Evolutionary conservation across 2,113 vertebrate species (phyloP), one percentile per base, ranked within the genome.

Genomic region (Dolichotis patagonum): DNA sequence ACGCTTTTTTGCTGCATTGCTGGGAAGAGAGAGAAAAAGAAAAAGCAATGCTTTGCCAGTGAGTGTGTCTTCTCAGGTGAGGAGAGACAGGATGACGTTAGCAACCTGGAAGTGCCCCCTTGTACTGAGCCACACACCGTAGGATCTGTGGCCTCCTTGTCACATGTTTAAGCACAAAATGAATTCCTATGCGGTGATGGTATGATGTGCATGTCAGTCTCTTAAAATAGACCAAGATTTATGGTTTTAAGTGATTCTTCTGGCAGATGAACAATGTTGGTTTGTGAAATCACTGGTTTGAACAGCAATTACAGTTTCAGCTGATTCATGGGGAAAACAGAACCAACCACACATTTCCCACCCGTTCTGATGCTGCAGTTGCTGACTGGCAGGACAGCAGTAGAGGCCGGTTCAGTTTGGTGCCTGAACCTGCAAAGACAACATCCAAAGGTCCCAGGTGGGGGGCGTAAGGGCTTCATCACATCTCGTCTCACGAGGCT

Each of bases 1-100:
- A 99, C 69, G 99, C 97, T 80, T 99, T 99, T 98, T 99, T 99
- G 98, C 99, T 99, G 98, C 99, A 99, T 97, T 99, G 99, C 99
- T 99, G 96, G 96, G 85, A 58, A 92, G 13, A 90, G 71, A 98
- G 28, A 96, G 17, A 96, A 95, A 62, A 96, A 88, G 73, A 84
- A 91, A 95, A 75, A 96, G 30, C 78, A 54, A 83, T 4, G 52
- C 0, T 7, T 28, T 69, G 87, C 7, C 8, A 84, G 43, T 80
- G 91, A 41, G 12, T 10, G 60, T 83, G 41, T 35, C 94, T 30
- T 75, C n/a, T 88, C 24, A 9, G 38, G 5, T 7, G 14, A 58
- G 94, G 94, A 96, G 69, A 4, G 77, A 63, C 1, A 62, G 3
- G 7, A 30, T 14, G 24, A 46, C 41, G 0, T 95, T 17, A 96